Conservation (phyloP, 2,113 vertebrate genomes). For the Corynorhinus townsendii region DNA sequence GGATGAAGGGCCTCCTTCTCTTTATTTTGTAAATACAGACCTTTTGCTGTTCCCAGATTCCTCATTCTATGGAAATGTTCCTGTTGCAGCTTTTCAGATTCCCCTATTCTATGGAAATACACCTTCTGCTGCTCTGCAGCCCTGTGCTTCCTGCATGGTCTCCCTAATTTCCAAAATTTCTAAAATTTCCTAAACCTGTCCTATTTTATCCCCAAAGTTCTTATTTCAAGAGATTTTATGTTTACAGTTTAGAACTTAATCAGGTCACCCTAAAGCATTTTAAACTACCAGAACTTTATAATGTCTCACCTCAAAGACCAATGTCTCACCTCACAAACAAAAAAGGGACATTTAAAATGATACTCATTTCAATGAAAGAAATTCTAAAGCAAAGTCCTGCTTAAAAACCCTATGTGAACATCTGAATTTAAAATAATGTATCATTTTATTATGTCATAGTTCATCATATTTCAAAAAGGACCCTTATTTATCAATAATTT, state of each 20-base stretch:
- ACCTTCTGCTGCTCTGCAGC: too few species aligned
- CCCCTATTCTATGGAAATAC: too few species aligned
- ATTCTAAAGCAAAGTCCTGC: neutral
- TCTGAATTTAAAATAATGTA: constrained; percentile 14
- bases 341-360: constrained; percentile 15
- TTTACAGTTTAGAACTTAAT: constrained; percentile 20
- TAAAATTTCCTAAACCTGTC: too few species aligned
- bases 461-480: neutral
- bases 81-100: too few species aligned
- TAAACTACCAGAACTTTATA: constrained; percentile 9
- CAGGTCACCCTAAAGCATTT: neutral
- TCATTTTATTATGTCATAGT: neutral
- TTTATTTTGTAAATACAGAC: too few species aligned
- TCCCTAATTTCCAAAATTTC: too few species aligned
- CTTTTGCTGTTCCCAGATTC: too few species aligned
- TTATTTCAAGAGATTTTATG: neutral
- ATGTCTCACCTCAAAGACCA: neutral
- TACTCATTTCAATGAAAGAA: constrained; percentile 18
- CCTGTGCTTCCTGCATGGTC: too few species aligned
- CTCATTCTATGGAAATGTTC: too few species aligned
- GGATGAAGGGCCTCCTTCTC: too few species aligned
- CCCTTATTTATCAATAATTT: neutral
- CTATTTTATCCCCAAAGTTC: too few species aligned
- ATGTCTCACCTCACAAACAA: neutral
- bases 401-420: neutral